Evolutionary conservation across 1,140 invertebrate genomes (phyloP).

Genomic region (Zaprionus nigranus): DNA sequence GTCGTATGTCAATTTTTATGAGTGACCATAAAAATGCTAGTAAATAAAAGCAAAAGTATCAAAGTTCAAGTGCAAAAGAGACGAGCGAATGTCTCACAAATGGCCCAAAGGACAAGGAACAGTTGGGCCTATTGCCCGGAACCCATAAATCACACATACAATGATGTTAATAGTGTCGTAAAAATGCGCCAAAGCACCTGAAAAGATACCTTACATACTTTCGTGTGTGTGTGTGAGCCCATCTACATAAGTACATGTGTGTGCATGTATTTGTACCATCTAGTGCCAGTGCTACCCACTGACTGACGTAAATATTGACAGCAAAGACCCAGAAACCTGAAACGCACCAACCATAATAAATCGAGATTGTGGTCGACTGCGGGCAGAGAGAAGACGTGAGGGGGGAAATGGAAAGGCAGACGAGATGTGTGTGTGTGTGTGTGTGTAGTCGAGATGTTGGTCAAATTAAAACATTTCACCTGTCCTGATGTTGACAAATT

Average conservation of each 20-base stretch:
- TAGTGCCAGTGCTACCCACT: slow-evolving; percentile 1
- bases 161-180: slow-evolving; percentile 79
- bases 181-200: slow-evolving; percentile 63
- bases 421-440: background rate
- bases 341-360: slow-evolving; percentile 32
- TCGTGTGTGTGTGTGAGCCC: background rate
- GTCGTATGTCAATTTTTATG: slow-evolving; percentile 60
- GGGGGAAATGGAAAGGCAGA: background rate
- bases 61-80: slow-evolving; percentile 51
- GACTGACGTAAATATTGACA: slow-evolving; percentile 64
- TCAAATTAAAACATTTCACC: slow-evolving; percentile 66
- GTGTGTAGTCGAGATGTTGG: slow-evolving; percentile 36
- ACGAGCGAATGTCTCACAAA: slow-evolving; percentile 4
- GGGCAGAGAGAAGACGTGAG: background rate
- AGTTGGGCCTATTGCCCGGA: slow-evolving; percentile 20
- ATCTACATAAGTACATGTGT: background rate
- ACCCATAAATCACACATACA: slow-evolving; percentile 69
- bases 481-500: slow-evolving; percentile 77
- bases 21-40: slow-evolving; percentile 44
- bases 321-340: slow-evolving; percentile 22
- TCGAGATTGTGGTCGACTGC: slow-evolving; percentile 1
- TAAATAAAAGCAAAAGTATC: slow-evolving; percentile 39
- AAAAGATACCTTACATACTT: slow-evolving; percentile 20
- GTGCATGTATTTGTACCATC: background rate
- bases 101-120: slow-evolving; percentile 23